phyloP scores from a whole-genome alignment of 2,113 vertebrate genomes.

The Grammatotria lemairii region DNA sequence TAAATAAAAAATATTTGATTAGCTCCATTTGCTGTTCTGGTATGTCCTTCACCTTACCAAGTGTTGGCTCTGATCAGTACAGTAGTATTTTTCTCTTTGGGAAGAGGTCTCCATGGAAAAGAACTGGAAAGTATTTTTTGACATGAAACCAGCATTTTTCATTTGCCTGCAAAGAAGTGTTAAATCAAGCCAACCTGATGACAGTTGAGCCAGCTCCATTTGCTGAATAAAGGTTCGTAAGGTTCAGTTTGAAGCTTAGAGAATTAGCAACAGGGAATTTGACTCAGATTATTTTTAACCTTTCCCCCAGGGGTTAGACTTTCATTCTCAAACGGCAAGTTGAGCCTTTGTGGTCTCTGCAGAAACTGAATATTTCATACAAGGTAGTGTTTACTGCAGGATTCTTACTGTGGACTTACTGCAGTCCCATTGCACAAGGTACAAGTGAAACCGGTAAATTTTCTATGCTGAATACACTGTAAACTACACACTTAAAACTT shows the following conservation, averaged over 20 bases:
- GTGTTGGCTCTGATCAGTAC: background rate
- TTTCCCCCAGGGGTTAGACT: background rate
- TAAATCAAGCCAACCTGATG: background rate
- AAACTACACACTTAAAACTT: background rate
- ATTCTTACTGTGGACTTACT: background rate
- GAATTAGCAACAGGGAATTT: background rate
- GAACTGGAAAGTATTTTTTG: background rate
- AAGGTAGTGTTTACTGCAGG: background rate
- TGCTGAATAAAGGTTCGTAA: background rate
- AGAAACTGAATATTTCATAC: background rate
- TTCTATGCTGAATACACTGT: background rate
- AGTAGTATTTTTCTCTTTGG: background rate
- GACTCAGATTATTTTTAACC: background rate
- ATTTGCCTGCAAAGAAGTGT: background rate
- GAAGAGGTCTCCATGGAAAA: background rate
- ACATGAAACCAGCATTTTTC: background rate
- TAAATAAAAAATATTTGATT: background rate
- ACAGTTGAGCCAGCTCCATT: background rate
- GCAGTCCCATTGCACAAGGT: background rate
- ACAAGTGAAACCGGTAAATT: background rate
- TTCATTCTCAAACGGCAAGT: background rate
- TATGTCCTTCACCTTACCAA: background rate
- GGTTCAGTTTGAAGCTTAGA: background rate
- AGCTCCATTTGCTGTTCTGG: background rate
- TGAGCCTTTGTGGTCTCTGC: background rate